A percentile compares a stretch with the other conserved stretches of the same genome.
phyloP scores from a whole-genome alignment of 2,888 invertebrate genomes.

The Penaeus monodon region DNA sequence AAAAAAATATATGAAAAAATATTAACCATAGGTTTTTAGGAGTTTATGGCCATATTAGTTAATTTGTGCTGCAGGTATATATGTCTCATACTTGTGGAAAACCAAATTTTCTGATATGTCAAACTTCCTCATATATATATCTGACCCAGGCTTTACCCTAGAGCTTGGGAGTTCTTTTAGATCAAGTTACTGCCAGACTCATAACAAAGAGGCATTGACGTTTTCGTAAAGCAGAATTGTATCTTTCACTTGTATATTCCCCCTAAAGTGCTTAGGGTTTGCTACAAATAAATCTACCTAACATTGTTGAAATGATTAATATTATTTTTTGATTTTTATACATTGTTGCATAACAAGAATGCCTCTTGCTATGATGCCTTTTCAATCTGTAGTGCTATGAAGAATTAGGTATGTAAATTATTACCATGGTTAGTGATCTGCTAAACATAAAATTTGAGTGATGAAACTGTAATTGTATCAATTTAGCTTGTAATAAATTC shows the following conservation, averaged over 20 bases:
- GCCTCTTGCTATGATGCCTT: constrained; percentile 33
- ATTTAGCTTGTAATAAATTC: neutral
- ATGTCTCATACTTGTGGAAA: too few species aligned
- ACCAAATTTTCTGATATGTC: neutral
- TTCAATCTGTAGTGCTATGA: constrained; percentile 1
- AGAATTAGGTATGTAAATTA: constrained; percentile 9
- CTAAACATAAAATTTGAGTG: constrained; percentile 11
- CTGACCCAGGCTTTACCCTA: neutral
- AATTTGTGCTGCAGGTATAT: too few species aligned
- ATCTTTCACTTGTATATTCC: constrained; percentile 13
- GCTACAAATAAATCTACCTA: constrained; percentile 36
- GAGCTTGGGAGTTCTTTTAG: neutral
- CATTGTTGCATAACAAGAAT: constrained; percentile 27
- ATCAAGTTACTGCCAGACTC: constrained; percentile 6
- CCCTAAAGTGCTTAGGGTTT: constrained; percentile 2
- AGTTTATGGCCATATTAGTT: too few species aligned
- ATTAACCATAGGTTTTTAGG: too few species aligned
- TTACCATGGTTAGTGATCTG: constrained; percentile 32
- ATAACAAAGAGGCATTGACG: constrained; percentile 37
- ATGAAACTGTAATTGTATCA: neutral
- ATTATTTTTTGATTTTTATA: constrained; percentile 43
- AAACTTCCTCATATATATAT: constrained; percentile 6
- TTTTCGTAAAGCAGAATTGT: constrained; percentile 22
- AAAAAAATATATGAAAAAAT: too few species aligned
- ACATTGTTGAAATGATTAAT: constrained; percentile 40